Evolutionary conservation across 2,113 vertebrate genomes (phyloP).

Genomic region (Chlamydotis undulata): DNA sequence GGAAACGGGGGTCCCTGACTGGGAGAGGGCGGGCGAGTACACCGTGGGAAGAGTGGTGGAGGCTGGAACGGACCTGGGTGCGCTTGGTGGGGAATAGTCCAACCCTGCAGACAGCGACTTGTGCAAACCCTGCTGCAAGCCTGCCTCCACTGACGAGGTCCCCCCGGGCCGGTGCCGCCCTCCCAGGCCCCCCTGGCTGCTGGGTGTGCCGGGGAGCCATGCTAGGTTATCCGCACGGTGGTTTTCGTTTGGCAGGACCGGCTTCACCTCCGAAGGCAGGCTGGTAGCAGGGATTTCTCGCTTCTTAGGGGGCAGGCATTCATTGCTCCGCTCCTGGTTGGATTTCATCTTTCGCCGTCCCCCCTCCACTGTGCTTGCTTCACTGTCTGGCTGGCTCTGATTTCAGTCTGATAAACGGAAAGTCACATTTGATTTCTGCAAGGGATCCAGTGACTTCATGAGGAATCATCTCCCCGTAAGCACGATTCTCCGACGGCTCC

Average conservation of each 20-base stretch:
- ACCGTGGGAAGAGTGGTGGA: slow-evolving; percentile 85
- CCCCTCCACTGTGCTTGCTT: slow-evolving; percentile 81
- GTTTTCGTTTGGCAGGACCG: slow-evolving; percentile 82
- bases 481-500: slow-evolving; percentile 76
- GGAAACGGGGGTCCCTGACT: slow-evolving; percentile 85
- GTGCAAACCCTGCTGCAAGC: slow-evolving; percentile 84
- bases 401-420: slow-evolving; percentile 85
- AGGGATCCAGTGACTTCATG: slow-evolving; percentile 93
- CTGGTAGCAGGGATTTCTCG: slow-evolving; percentile 91
- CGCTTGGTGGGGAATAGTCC: slow-evolving; percentile 80
- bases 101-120: slow-evolving; percentile 82
- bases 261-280: slow-evolving; percentile 86
- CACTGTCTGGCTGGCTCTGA: slow-evolving; percentile 82
- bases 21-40: slow-evolving; percentile 86
- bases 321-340: slow-evolving; percentile 97
- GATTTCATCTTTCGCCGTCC: slow-evolving; percentile 94
- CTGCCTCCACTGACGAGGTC: slow-evolving; percentile 67
- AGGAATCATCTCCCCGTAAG: slow-evolving; percentile 96
- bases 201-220: slow-evolving; percentile 85
- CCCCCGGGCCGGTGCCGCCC: slow-evolving; percentile 70
- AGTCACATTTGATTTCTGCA: slow-evolving; percentile 90
- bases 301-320: slow-evolving; percentile 98
- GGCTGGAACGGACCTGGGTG: slow-evolving; percentile 80
- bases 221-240: slow-evolving; percentile 88
- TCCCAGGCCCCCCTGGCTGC: slow-evolving; percentile 75